phyloP scores from a whole-genome alignment of 2,113 vertebrate genomes.

The Felis chaus region DNA sequence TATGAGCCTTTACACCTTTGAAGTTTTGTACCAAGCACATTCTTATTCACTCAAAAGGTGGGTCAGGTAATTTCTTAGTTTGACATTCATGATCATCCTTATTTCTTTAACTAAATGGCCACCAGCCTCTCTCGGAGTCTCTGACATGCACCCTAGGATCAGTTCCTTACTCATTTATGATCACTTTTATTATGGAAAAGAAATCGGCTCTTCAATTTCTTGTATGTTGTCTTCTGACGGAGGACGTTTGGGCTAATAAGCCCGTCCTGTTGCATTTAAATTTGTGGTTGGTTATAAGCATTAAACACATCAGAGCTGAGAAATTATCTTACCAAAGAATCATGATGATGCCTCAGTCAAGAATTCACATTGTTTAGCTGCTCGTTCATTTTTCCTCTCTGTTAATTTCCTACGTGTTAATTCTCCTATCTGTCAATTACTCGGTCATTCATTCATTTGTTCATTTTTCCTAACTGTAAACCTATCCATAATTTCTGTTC shows the following conservation, averaged over 20 bases:
- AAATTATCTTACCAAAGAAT: constrained; percentile 61
- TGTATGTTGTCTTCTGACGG: constrained; percentile 52
- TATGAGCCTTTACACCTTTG: neutral
- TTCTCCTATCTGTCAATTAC: too few relatives aligned
- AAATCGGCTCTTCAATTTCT: constrained; percentile 42
- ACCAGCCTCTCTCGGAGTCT: neutral
- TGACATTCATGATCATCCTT: neutral
- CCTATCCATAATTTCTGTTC: constrained; percentile 6
- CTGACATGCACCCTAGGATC: neutral
- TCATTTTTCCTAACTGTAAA: neutral
- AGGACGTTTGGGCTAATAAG: constrained; percentile 58
- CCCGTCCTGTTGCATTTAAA: constrained; percentile 16
- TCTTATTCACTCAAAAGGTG: neutral
- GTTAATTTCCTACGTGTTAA: neutral
- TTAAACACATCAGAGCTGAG: constrained; percentile 60
- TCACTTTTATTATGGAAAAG: constrained; percentile 38
- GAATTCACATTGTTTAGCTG: constrained; percentile 16
- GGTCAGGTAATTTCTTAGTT: neutral
- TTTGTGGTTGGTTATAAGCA: constrained; percentile 38
- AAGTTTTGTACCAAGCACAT: neutral
- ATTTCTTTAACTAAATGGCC: neutral
- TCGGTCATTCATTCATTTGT: too few relatives aligned
- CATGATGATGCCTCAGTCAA: neutral
- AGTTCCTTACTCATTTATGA: neutral
- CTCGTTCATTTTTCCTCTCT: neutral